Conservation (phyloP, 2,888 invertebrate genomes). For the Malthinus flaveolus region DNA sequence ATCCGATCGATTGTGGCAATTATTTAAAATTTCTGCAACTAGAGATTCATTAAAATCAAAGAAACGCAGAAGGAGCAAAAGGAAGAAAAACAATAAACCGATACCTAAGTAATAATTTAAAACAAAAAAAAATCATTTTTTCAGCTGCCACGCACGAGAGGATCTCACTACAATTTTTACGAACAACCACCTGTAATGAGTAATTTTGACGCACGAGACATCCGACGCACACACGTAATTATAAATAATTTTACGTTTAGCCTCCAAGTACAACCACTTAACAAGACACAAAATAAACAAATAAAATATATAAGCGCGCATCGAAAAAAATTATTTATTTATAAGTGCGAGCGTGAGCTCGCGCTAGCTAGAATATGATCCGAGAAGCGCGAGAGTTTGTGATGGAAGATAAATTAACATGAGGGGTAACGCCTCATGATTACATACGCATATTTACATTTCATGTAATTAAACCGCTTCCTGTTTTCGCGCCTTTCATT, state of each 20-base stretch:
- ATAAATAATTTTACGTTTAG: background rate
- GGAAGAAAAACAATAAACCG: no score
- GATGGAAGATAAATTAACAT: conserved; percentile 18
- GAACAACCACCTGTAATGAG: no score
- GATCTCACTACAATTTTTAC: no score
- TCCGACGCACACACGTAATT: background rate
- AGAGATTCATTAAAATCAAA: no score
- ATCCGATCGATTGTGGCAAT: no score
- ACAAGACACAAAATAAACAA: background rate
- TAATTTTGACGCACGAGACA: no score
- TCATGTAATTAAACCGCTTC: conserved; percentile 32
- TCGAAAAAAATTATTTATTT: background rate
- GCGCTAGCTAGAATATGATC: background rate
- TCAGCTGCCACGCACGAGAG: no score
- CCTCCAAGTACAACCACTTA: background rate
- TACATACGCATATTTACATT: conserved; percentile 20
- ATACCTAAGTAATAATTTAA: no score
- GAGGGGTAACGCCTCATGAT: conserved; percentile 15
- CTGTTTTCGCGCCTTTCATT: conserved; percentile 22
- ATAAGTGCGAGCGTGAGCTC: background rate
- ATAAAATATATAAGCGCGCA: background rate
- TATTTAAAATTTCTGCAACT: no score
- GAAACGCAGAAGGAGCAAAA: no score
- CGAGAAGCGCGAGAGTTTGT: conserved; percentile 8
- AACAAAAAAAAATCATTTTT: no score